Conservation (phyloP, 2,797 vertebrate genomes). For the Enteromius trimaculatus region DNA sequence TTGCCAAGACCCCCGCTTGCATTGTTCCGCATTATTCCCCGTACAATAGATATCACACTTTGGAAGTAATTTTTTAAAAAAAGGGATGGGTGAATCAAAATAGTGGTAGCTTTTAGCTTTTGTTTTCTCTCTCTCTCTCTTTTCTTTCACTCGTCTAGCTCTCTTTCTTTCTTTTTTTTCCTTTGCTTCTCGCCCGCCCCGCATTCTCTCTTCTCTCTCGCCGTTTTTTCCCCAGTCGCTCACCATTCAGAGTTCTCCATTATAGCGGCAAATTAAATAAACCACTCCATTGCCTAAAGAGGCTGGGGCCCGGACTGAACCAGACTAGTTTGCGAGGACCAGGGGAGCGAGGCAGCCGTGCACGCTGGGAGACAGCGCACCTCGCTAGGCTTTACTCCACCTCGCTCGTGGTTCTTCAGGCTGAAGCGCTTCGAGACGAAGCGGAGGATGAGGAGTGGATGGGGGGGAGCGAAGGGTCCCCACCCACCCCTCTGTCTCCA, state of each 20-base stretch:
- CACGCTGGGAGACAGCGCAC: slow-evolving; percentile 57
- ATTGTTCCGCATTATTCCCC: slow-evolving; percentile 91
- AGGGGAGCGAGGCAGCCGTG: slow-evolving; percentile 24
- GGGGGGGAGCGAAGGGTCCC: slow-evolving; percentile 24
- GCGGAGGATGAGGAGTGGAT: slow-evolving; percentile 47
- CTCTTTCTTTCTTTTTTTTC: slow-evolving; percentile 50
- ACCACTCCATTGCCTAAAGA: slow-evolving; percentile 87
- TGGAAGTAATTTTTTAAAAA: slow-evolving; percentile 97
- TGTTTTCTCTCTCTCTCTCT: slow-evolving; percentile 77
- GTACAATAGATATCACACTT: slow-evolving; percentile 97
- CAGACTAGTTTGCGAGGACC: slow-evolving; percentile 73
- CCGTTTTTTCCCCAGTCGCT: slow-evolving; percentile 83
- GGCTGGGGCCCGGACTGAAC: slow-evolving; percentile 78
- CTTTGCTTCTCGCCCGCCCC: slow-evolving; percentile 71
- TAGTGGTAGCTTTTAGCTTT: slow-evolving; percentile 96
- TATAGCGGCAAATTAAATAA: slow-evolving; percentile 99
- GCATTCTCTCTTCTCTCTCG: slow-evolving; percentile 76
- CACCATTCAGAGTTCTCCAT: slow-evolving; percentile 89
- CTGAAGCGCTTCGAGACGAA: slow-evolving; percentile 29
- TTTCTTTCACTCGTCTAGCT: slow-evolving; percentile 52
- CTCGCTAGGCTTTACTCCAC: slow-evolving; percentile 5
- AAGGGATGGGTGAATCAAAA: slow-evolving; percentile 88
- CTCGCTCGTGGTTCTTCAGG: slow-evolving; percentile 13
- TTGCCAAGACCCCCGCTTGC: slow-evolving; percentile 89
- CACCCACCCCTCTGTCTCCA: slow-evolving; percentile 35